Conservation (phyloP, 2,888 invertebrate genomes). For the Aporophyla nigra region DNA sequence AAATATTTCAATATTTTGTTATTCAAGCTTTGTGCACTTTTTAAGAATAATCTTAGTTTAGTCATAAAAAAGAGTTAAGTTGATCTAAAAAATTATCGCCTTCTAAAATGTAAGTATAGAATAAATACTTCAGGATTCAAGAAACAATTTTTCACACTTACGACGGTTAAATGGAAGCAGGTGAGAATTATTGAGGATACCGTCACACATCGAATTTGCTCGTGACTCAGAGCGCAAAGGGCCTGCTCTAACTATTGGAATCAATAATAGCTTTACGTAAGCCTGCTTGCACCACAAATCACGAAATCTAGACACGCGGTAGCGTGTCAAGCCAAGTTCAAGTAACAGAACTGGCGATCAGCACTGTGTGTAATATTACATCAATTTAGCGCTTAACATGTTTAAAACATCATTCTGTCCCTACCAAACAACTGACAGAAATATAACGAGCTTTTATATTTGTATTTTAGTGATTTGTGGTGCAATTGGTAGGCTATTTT, state of each 20-base stretch:
- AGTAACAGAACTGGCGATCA: no score
- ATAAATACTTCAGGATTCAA: conserved; percentile 25
- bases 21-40: conserved; percentile 55
- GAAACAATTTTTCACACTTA: conserved; percentile 29
- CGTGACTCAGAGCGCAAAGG: background rate
- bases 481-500: background rate
- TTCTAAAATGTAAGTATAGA: conserved; percentile 9
- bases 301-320: no score
- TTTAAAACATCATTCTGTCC: background rate
- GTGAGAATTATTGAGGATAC: conserved; percentile 38
- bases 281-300: background rate
- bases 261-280: background rate
- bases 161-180: conserved; percentile 3
- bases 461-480: background rate
- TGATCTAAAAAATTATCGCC: conserved; percentile 11
- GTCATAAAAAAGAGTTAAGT: conserved; percentile 4
- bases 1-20: conserved; percentile 61
- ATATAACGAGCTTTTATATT: background rate
- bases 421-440: background rate
- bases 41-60: conserved; percentile 48
- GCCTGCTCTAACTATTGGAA: background rate
- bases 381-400: no score
- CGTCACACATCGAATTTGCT: background rate
- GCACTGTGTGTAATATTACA: no score
- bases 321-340: no score